A percentile compares a stretch with the other conserved stretches of the same genome.
phyloP scores from a whole-genome alignment of 2,888 invertebrate genomes.

The Graphium colonna region DNA sequence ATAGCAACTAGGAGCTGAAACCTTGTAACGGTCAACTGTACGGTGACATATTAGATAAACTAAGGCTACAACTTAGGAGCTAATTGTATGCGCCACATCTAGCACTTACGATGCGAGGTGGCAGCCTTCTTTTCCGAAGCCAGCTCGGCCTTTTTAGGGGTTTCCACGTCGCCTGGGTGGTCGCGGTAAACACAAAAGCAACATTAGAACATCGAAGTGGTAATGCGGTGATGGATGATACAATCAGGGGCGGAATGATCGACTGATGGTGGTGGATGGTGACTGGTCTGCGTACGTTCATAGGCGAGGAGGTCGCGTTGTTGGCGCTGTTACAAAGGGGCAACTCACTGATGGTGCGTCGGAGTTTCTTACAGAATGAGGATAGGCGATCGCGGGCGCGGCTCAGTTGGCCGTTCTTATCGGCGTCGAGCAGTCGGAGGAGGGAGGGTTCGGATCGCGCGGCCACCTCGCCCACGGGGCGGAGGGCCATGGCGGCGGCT shows the following conservation, averaged over 20 bases:
- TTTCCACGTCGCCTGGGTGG: conserved; percentile 75
- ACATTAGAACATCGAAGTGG: conserved; percentile 70
- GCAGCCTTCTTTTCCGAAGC: conserved; percentile 73
- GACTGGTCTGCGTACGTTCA: conserved; percentile 11
- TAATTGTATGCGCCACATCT: conserved; percentile 64
- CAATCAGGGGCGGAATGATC: conserved; percentile 19
- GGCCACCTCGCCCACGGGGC: conserved; percentile 63
- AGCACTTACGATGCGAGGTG: conserved; percentile 77
- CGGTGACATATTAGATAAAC: conserved; percentile 17
- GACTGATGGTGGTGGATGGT: conserved; percentile 15
- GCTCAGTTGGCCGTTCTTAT: conserved; percentile 66
- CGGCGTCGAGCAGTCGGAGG: conserved; percentile 64
- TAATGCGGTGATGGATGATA: conserved; percentile 32
- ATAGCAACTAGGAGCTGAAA: conserved; percentile 13
- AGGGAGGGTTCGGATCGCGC: conserved; percentile 69
- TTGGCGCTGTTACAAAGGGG: conserved; percentile 13
- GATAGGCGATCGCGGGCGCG: conserved; percentile 69
- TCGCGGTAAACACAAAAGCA: conserved; percentile 76
- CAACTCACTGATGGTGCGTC: conserved; percentile 75
- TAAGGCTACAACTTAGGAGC: conserved; percentile 35
- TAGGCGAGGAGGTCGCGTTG: conserved; percentile 3
- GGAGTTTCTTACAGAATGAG: conserved; percentile 74
- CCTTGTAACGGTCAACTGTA: conserved; percentile 14
- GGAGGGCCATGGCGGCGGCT: conserved; percentile 50
- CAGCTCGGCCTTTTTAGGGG: conserved; percentile 75